Evolutionary conservation across 2,888 invertebrate genomes (phyloP).

Genomic region (Hyppa rectilinea): DNA sequence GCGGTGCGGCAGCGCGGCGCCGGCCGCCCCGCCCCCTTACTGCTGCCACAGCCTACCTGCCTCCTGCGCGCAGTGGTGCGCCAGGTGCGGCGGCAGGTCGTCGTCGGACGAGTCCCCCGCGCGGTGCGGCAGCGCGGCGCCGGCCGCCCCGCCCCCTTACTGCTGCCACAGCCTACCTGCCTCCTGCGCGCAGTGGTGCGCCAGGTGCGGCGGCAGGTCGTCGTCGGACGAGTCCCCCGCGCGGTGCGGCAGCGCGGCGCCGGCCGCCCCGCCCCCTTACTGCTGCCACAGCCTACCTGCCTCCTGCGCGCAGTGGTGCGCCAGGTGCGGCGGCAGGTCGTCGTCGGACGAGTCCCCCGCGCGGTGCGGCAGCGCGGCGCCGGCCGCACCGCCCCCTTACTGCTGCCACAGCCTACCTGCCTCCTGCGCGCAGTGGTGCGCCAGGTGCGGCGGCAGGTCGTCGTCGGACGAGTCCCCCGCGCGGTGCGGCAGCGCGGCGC

Average conservation of each 20-base stretch:
- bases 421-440: slow-evolving; percentile 89
- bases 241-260: too few relatives aligned
- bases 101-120: slow-evolving; percentile 99
- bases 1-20: too few relatives aligned
- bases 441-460: slow-evolving; percentile 96
- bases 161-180: too few relatives aligned
- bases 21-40: too few relatives aligned
- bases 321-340: slow-evolving; percentile 96
- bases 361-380: too few relatives aligned
- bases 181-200: slow-evolving; percentile 89
- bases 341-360: slow-evolving; percentile 99
- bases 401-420: too few relatives aligned
- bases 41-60: too few relatives aligned
- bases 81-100: slow-evolving; percentile 96
- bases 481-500: slow-evolving; percentile 91
- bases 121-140: too few relatives aligned
- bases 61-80: slow-evolving; percentile 89
- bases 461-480: slow-evolving; percentile 99
- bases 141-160: too few relatives aligned
- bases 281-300: too few relatives aligned
- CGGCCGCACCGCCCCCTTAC: too few relatives aligned
- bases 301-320: slow-evolving; percentile 89
- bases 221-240: slow-evolving; percentile 99
- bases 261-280: too few relatives aligned
- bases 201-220: slow-evolving; percentile 96